Evolutionary conservation across 64 coral and sea anemone genomes (phyloP), one percentile per base, ranked within the genome.

Genomic region (Pocillopora damicornis): DNA sequence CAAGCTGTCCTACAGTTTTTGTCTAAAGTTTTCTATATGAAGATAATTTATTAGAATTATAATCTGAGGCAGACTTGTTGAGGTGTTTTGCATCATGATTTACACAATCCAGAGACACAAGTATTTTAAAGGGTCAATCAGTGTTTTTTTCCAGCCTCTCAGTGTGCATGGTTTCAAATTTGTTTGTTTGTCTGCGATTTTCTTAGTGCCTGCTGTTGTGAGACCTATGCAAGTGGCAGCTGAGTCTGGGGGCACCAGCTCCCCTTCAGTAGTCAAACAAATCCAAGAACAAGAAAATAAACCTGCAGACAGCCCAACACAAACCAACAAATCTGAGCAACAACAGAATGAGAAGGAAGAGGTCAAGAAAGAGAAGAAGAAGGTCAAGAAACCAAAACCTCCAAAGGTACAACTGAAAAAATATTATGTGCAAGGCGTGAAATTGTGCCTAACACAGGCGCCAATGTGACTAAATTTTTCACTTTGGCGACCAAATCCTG

Each of bases 311-410:
- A 85, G 81, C 22, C 81, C 81, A 22, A 57, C 64, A 72, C 81
- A 56, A 36, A 26, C 20, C 64, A 85, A 36, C 22, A 85, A 85
- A 37, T 37, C 64, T 15, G 81, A 85, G 26, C 67, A 71, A 71
- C 61, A 85, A 20, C 64, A 36, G 25, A 87, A 96, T 57, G 71
- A 67, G 20, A 92, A 96, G 35, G 80, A 82, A 68, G 94, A 95
- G 34, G 81, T 85, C 35, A 96, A 92, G 80, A 95, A 63, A 42
- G 89, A 89, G 26, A 88, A 93, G 37, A 93, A 93, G 64, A 95
- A 95, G 59, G 79, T 91, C 16, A 95, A 92, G 80, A 96, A 96
- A 82, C 81, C 88, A 9, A 96, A 92, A 37, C 51, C 88, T 30
- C 34, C 64, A 80, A 95, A 92, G 90, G 90, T 91, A 84, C 69